Evolutionary conservation across 2,113 vertebrate genomes (phyloP).

Genomic region (Brachyhypopomus occidentalis): DNA sequence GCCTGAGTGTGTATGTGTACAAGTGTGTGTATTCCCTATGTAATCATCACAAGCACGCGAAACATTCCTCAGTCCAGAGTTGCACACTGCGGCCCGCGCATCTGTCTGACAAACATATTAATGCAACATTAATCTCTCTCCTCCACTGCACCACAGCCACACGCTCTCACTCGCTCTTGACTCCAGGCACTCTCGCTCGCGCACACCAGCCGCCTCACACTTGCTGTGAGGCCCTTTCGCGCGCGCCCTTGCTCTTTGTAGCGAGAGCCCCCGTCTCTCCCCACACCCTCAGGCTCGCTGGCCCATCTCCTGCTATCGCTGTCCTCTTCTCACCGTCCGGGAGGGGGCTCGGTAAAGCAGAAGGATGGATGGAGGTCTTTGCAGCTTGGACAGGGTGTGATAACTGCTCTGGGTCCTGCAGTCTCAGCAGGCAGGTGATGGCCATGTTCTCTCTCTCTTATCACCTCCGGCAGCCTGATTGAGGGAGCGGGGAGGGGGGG

Average conservation of each 20-base stretch:
- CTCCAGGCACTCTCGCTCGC: not conserved
- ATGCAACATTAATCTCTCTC: not conserved
- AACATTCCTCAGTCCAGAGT: not conserved
- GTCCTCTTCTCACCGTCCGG: not conserved
- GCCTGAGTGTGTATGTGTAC: not conserved
- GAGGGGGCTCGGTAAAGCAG: not conserved
- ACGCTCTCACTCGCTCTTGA: not conserved
- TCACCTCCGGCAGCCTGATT: conserved; percentile 20
- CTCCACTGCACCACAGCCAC: not conserved
- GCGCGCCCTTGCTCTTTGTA: not conserved
- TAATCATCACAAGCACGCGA: not conserved
- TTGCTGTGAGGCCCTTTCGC: not conserved
- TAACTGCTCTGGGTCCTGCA: conserved; percentile 9
- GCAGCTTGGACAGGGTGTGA: not conserved
- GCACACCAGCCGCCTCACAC: not conserved
- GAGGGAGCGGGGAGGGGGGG: not conserved
- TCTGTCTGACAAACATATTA: conserved; percentile 14
- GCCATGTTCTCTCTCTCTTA: conserved; percentile 9
- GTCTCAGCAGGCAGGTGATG: conserved; percentile 28
- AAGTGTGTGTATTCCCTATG: conserved; percentile 11
- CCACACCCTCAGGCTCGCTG: not conserved
- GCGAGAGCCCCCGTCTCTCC: not conserved
- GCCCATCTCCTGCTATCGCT: conserved; percentile 23
- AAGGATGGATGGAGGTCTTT: conserved; percentile 1
- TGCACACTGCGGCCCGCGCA: not conserved